Evolutionary conservation across 2,797 vertebrate genomes (phyloP).

Genomic region (Calcarius lapponicus): DNA sequence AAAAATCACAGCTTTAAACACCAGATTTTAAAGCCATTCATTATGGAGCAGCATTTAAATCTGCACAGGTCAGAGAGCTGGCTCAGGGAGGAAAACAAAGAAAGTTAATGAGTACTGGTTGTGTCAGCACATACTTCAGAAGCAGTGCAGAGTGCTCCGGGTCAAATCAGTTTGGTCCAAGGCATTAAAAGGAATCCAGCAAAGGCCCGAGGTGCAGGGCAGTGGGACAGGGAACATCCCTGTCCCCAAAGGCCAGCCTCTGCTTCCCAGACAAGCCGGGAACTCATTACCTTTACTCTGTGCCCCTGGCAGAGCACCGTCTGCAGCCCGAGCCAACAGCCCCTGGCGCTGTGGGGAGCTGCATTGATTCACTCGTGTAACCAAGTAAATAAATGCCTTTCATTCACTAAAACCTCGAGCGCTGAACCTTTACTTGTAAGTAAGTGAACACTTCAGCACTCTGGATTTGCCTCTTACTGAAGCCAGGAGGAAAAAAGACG

Average conservation of each 20-base stretch:
- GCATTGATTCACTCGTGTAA: background rate
- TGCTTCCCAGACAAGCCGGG: background rate
- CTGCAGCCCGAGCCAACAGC: background rate
- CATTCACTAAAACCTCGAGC: background rate
- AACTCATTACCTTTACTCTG: background rate
- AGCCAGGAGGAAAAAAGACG: background rate
- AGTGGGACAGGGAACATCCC: background rate
- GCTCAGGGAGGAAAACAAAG: background rate
- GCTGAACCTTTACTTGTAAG: fast-evolving
- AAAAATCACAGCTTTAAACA: background rate
- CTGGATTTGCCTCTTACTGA: background rate
- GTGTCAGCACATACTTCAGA: background rate
- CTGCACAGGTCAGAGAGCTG: background rate
- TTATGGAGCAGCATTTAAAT: background rate
- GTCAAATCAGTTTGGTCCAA: background rate
- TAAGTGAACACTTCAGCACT: background rate
- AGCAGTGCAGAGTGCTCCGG: background rate
- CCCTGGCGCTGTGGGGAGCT: background rate
- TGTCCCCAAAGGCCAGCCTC: background rate
- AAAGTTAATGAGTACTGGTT: background rate
- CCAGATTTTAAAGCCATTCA: background rate
- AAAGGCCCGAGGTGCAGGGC: background rate
- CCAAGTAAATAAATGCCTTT: background rate
- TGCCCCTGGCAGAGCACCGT: background rate
- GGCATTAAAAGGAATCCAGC: background rate